Conservation (phyloP, 1,140 invertebrate species). For the Sarcophaga bullata region DNA sequence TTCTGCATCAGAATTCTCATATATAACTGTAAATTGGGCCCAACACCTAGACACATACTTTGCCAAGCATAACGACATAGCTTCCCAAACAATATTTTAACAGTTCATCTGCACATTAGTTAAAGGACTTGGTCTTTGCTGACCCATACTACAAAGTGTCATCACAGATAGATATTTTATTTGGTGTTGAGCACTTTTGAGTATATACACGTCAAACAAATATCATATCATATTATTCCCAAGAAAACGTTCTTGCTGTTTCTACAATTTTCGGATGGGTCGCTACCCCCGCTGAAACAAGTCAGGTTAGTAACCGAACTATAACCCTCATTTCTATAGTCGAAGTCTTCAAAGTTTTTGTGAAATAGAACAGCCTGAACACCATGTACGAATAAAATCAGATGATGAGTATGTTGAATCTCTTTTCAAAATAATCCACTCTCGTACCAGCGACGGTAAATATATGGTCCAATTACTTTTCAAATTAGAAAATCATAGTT, state of each 20-base stretch:
- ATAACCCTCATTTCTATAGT: too few species aligned
- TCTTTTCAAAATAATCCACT: not conserved
- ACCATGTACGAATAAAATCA: not conserved
- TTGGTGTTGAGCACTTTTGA: conserved; percentile 2
- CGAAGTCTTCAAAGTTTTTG: not conserved
- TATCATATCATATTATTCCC: not conserved
- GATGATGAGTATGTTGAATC: not conserved
- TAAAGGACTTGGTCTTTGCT: not conserved
- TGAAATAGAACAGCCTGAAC: not conserved
- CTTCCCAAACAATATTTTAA: not conserved
- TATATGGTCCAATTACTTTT: not conserved
- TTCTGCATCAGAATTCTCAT: conserved; percentile 36
- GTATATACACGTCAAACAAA: not conserved
- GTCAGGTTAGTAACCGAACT: too few species aligned
- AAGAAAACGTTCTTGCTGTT: too few species aligned
- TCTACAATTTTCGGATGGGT: too few species aligned
- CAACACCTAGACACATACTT: conserved; percentile 24
- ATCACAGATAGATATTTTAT: not conserved
- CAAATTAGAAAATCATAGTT: not conserved
- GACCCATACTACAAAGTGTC: not conserved
- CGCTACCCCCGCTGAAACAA: too few species aligned
- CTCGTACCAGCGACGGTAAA: not conserved
- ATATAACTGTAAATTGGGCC: conserved; percentile 32
- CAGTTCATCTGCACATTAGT: too few species aligned
- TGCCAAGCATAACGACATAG: conserved; percentile 13